Conservation (phyloP, 2,888 invertebrate genomes). For the Cenopis cana region DNA sequence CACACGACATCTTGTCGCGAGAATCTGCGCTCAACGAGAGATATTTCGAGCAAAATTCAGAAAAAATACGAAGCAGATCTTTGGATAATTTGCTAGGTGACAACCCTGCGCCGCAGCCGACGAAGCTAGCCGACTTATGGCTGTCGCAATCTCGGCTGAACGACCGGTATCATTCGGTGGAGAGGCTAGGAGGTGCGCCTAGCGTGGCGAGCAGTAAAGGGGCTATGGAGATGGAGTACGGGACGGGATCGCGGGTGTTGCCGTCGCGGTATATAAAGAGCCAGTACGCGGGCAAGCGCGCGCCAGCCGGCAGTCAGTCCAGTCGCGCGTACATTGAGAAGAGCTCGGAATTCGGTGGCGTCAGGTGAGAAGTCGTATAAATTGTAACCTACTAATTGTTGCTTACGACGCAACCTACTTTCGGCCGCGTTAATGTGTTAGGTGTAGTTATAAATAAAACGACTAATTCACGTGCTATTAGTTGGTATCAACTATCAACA, state of each 20-base stretch:
- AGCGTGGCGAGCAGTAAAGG: slow-evolving; percentile 84
- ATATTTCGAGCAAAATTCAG: slow-evolving; percentile 90
- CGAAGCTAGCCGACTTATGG: slow-evolving; percentile 89
- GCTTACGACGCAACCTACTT: slow-evolving; percentile 14
- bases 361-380: slow-evolving; percentile 67
- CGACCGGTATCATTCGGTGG: slow-evolving; percentile 94
- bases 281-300: slow-evolving; percentile 92
- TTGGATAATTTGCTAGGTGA: slow-evolving; percentile 92
- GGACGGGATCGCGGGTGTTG: slow-evolving; percentile 82
- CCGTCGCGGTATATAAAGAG: slow-evolving; percentile 92
- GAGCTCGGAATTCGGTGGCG: slow-evolving; percentile 88
- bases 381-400: neutral
- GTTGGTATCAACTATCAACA: too few species aligned
- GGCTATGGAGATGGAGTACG: slow-evolving; percentile 89
- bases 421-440: neutral
- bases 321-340: slow-evolving; percentile 94
- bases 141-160: slow-evolving; percentile 94
- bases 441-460: neutral
- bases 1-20: slow-evolving; percentile 91
- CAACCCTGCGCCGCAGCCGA: slow-evolving; percentile 85
- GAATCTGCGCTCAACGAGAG: slow-evolving; percentile 95
- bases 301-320: slow-evolving; percentile 94
- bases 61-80: slow-evolving; percentile 91
- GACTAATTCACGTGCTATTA: neutral
- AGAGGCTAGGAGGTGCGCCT: slow-evolving; percentile 88